Evolutionary conservation across 2,797 vertebrate genomes (phyloP).

Genomic region (Margarornis squamiger): DNA sequence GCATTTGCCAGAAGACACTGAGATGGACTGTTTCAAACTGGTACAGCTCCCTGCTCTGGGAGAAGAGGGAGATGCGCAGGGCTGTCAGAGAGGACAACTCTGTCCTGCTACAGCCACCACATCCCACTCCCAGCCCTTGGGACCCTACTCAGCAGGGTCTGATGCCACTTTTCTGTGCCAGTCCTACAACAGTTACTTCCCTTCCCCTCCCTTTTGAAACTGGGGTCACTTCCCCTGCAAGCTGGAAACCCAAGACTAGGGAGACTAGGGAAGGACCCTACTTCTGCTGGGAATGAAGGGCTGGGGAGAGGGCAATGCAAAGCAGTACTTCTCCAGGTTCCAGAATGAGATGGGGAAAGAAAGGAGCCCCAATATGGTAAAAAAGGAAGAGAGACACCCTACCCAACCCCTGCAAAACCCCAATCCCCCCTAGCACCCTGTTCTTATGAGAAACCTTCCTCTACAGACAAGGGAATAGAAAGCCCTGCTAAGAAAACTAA

Average conservation of each 20-base stretch:
- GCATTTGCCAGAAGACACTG: neutral
- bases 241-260: neutral
- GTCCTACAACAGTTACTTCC: neutral
- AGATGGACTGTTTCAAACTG: neutral
- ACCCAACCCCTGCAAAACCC: neutral
- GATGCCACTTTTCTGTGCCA: neutral
- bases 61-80: fast-evolving
- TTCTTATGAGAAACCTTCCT: neutral
- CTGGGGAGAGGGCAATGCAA: neutral
- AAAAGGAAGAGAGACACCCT: neutral
- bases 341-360: neutral
- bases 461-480: neutral
- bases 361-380: neutral
- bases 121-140: neutral
- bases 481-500: conserved; percentile 28
- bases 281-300: neutral
- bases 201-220: neutral
- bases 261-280: fast-evolving
- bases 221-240: neutral
- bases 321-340: neutral
- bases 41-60: neutral
- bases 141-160: neutral
- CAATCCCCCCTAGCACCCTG: neutral
- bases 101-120: neutral
- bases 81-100: neutral